Evolutionary conservation across 2,113 vertebrate species (phyloP).

Genomic region (Phaethon lepturus): DNA sequence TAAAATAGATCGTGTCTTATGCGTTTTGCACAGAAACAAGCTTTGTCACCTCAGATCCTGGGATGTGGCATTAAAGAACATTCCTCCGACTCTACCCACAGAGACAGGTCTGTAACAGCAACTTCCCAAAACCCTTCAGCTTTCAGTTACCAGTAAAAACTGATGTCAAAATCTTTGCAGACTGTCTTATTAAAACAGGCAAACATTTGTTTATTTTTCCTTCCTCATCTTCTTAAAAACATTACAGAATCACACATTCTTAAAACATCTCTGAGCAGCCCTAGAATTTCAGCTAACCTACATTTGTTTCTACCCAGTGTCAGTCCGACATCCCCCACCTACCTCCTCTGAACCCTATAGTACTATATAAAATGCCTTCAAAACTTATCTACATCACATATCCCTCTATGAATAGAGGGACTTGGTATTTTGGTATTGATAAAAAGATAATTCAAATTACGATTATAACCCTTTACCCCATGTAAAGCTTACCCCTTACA

Average conservation of each 20-base stretch:
- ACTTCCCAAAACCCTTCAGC: neutral
- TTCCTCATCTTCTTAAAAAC: neutral
- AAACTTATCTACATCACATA: neutral
- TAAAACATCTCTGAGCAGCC: neutral
- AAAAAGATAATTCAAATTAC: neutral
- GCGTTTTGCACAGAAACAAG: neutral
- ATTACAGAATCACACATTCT: neutral
- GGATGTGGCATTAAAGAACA: neutral
- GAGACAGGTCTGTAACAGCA: neutral
- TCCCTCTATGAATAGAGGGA: neutral
- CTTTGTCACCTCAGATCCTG: conserved; percentile 1
- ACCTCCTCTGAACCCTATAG: neutral
- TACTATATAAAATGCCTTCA: neutral
- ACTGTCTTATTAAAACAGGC: neutral
- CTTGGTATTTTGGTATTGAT: neutral
- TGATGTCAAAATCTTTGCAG: conserved; percentile 21
- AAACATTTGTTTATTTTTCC: neutral
- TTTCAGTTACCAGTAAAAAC: conserved; percentile 24
- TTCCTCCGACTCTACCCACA: neutral
- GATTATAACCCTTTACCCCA: neutral
- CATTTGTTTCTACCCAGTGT: neutral
- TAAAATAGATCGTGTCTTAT: neutral
- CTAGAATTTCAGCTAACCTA: conserved; percentile 13
- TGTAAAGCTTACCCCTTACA: neutral
- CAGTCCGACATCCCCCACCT: neutral